Conservation (phyloP, 2,888 invertebrate genomes). For the Aleiodes alternator region DNA sequence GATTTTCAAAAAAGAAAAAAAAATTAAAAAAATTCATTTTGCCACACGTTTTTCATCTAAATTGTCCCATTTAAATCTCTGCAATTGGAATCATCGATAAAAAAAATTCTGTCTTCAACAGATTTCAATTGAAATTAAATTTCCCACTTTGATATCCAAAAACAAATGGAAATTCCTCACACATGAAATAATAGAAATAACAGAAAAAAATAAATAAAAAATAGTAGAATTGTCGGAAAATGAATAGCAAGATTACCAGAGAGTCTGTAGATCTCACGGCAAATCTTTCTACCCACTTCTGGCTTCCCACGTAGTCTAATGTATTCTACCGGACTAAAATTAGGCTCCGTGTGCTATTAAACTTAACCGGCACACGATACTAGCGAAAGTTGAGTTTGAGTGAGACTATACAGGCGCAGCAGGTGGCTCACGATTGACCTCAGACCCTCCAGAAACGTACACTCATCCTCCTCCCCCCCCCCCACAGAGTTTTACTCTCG, state of each 20-base stretch:
- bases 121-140: too few relatives aligned
- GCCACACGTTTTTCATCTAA: too few relatives aligned
- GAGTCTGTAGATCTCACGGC: constrained; percentile 17
- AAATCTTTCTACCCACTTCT: constrained; percentile 16
- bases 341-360: constrained; percentile 37
- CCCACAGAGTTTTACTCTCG: neutral
- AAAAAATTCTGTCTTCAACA: too few relatives aligned
- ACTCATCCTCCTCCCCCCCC: neutral
- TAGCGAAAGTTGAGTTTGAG: constrained; percentile 26
- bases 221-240: constrained; percentile 2
- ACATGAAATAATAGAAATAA: neutral
- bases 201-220: neutral
- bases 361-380: constrained; percentile 34
- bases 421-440: constrained; percentile 43
- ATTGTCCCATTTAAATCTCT: too few relatives aligned
- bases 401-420: constrained; percentile 40
- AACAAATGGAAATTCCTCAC: neutral
- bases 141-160: neutral
- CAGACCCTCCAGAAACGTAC: constrained; percentile 23
- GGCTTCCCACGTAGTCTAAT: constrained; percentile 28
- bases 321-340: constrained; percentile 32
- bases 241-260: constrained; percentile 25
- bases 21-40: constrained; percentile 12
- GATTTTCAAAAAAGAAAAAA: too few relatives aligned
- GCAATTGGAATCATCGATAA: too few relatives aligned